A percentile compares a stretch with the other conserved stretches of the same genome.
phyloP scores from a whole-genome alignment of 2,888 invertebrate genomes.

The Spicauda simplicius region DNA sequence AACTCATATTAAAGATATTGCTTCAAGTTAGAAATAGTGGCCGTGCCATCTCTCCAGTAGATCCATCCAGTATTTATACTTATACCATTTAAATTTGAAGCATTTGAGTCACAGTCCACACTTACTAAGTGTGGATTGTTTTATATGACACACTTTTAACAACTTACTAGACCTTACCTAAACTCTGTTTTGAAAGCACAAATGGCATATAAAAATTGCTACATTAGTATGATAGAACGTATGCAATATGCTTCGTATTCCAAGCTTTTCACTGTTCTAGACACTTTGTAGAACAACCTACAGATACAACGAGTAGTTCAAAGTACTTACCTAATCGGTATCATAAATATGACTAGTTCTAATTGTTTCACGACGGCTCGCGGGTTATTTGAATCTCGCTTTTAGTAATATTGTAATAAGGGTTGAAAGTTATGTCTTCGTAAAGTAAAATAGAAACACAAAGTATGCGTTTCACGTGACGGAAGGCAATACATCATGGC shows the following conservation, averaged over 20 bases:
- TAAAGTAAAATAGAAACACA: slow-evolving; percentile 22
- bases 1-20: no score
- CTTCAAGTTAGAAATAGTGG: no score
- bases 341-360: slow-evolving; percentile 32
- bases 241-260: neutral
- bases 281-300: slow-evolving; percentile 2
- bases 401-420: neutral
- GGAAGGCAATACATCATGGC: slow-evolving; percentile 31
- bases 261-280: neutral
- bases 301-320: slow-evolving; percentile 28
- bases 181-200: no score
- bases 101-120: no score
- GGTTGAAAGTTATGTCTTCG: neutral
- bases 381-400: neutral
- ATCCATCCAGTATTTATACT: no score
- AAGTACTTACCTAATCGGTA: slow-evolving; percentile 35
- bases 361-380: neutral
- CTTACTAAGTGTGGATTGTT: no score
- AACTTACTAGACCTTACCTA: no score
- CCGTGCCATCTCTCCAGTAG: no score
- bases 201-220: neutral
- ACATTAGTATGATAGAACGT: neutral
- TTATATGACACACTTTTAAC: no score
- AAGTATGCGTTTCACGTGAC: slow-evolving; percentile 37
- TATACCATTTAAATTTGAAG: no score